Conservation (phyloP, 2,797 vertebrate genomes). For the Anisognathus igniventris region DNA sequence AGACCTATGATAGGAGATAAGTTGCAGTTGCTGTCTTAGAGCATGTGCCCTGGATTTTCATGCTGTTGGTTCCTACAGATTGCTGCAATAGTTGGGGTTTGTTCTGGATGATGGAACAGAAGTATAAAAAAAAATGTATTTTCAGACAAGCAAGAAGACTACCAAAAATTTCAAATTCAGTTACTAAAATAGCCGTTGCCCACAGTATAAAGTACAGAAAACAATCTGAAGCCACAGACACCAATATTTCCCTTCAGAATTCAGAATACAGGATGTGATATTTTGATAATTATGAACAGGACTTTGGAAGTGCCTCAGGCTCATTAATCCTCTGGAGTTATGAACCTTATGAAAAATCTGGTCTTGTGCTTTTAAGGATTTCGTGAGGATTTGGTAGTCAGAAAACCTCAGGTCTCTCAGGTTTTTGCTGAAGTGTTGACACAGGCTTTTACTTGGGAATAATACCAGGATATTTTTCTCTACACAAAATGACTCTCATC, state of each 20-base stretch:
- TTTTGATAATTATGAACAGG: neutral
- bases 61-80: neutral
- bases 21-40: neutral
- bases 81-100: neutral
- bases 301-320: neutral
- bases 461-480: neutral
- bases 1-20: neutral
- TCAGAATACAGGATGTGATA: neutral
- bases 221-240: neutral
- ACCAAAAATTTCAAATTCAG: neutral
- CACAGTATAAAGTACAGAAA: neutral
- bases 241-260: neutral
- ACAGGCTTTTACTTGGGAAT: neutral
- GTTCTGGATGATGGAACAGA: neutral
- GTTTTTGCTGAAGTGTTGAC: neutral
- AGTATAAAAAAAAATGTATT: neutral
- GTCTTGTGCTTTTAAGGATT: neutral
- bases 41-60: neutral
- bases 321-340: neutral
- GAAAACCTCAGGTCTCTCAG: neutral
- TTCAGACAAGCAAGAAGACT: neutral
- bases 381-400: neutral
- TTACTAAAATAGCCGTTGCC: neutral
- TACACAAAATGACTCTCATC: neutral
- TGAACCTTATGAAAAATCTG: neutral